Evolutionary conservation across 2,113 vertebrate species (phyloP).

Genomic region (Oxyura jamaicensis): DNA sequence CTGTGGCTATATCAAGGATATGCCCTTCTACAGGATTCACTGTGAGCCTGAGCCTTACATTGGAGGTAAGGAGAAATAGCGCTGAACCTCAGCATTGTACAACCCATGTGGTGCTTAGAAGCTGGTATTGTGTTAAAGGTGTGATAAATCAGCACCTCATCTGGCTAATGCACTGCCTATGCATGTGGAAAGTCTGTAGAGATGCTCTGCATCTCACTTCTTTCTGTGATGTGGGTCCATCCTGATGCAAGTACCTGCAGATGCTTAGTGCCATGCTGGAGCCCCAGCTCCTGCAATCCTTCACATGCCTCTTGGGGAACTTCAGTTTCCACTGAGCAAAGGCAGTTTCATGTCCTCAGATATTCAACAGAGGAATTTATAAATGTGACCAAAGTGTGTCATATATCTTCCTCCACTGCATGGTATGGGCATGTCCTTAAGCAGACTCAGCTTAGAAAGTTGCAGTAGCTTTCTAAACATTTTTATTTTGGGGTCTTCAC

Average conservation of each 20-base stretch:
- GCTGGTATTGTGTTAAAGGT: background rate
- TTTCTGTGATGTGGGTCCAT: background rate
- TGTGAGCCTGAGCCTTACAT: slow-evolving; percentile 51
- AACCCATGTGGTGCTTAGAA: background rate
- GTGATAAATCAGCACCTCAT: background rate
- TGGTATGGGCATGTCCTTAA: background rate
- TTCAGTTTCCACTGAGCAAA: background rate
- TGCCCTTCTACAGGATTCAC: slow-evolving; percentile 49
- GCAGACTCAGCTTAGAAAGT: background rate
- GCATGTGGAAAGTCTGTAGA: background rate
- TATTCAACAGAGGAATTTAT: background rate
- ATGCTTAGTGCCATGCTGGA: background rate
- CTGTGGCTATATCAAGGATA: slow-evolving; percentile 55
- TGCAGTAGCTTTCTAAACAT: background rate
- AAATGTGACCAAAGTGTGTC: background rate
- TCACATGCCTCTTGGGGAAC: background rate
- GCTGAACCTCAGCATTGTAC: background rate
- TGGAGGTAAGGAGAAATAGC: slow-evolving; percentile 54
- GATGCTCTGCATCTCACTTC: background rate
- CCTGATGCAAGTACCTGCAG: background rate
- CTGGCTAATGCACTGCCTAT: background rate
- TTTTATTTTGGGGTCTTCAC: background rate
- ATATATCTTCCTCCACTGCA: background rate
- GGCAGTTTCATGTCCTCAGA: background rate
- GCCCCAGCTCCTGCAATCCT: background rate